Conservation (phyloP, 2,797 vertebrate genomes). For the Coranthus polyacanthus region DNA sequence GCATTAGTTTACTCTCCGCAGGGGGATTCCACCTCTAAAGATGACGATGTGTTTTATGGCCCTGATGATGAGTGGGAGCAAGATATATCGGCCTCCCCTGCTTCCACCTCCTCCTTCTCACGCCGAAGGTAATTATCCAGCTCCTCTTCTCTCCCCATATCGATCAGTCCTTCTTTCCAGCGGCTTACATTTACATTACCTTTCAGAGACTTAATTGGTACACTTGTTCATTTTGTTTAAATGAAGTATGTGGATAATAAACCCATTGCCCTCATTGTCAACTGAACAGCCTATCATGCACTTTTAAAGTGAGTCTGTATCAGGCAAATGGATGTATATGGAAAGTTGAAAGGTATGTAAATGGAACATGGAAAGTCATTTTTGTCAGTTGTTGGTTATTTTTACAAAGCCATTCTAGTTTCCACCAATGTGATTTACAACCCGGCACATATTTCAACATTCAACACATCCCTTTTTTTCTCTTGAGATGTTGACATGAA, state of each 20-base stretch:
- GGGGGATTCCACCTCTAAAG: slow-evolving; percentile 84
- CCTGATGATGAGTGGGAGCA: slow-evolving; percentile 97
- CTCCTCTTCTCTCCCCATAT: slow-evolving; percentile 25
- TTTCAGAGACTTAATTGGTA: slow-evolving; percentile 13
- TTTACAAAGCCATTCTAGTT: slow-evolving; percentile 52
- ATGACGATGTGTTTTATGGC: slow-evolving; percentile 93
- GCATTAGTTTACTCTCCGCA: slow-evolving; percentile 76
- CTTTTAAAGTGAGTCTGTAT: slow-evolving; percentile 41
- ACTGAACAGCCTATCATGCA: slow-evolving; percentile 15
- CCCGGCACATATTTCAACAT: slow-evolving; percentile 47
- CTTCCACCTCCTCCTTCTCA: slow-evolving; percentile 87
- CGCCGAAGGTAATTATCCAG: slow-evolving; percentile 88
- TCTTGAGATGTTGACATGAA: slow-evolving; percentile 33
- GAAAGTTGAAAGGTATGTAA: slow-evolving; percentile 42
- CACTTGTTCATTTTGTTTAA: slow-evolving; percentile 26
- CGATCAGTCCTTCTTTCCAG: slow-evolving; percentile 30
- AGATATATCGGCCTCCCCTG: slow-evolving; percentile 87
- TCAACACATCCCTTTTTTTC: slow-evolving; percentile 44
- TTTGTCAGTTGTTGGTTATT: slow-evolving; percentile 51
- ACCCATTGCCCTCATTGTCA: neutral
- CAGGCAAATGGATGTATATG: slow-evolving; percentile 35
- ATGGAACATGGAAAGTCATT: slow-evolving; percentile 45
- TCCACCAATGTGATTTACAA: slow-evolving; percentile 64
- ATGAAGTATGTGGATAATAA: neutral
- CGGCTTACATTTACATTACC: slow-evolving; percentile 23